A percentile compares a stretch with the other conserved stretches of the same genome.
phyloP scores from a whole-genome alignment of 1,140 invertebrate genomes.

The Pissodes strobi region DNA sequence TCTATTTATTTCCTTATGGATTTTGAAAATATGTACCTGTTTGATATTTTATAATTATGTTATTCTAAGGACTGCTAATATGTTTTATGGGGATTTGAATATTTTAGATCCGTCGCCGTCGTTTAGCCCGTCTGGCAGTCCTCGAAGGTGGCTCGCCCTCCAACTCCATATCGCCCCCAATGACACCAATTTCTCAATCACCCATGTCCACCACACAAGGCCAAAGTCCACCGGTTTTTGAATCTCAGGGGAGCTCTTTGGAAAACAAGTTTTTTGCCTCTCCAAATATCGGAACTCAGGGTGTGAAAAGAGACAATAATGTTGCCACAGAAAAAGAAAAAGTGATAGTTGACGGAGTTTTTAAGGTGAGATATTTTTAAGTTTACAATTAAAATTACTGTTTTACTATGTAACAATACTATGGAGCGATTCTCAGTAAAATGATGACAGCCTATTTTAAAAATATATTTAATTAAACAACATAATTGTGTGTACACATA shows the following conservation, averaged over 20 bases:
- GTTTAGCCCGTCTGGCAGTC: constrained; percentile 68
- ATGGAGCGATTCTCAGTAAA: too few species aligned
- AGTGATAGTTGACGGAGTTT: constrained; percentile 39
- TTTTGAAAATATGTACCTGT: too few species aligned
- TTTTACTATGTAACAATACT: not conserved
- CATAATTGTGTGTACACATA: too few species aligned
- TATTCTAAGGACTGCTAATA: too few species aligned
- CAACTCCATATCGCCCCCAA: constrained; percentile 50
- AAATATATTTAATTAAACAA: too few species aligned
- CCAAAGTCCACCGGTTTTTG: constrained; percentile 49
- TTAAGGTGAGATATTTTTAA: constrained; percentile 34
- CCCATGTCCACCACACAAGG: constrained; percentile 44
- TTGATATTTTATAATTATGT: too few species aligned
- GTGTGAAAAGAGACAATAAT: constrained; percentile 18
- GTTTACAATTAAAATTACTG: not conserved
- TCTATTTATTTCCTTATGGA: too few species aligned
- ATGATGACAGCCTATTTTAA: too few species aligned
- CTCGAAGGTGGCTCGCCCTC: constrained; percentile 55
- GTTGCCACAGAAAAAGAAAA: constrained; percentile 18
- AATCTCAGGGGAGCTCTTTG: constrained; percentile 25
- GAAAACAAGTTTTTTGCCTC: constrained; percentile 35
- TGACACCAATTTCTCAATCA: constrained; percentile 50
- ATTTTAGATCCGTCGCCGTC: constrained; percentile 69
- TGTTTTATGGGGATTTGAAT: too few species aligned
- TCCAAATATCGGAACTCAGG: not conserved